Evolutionary conservation across 2,113 vertebrate species (phyloP).

Genomic region (Eulemur rufifrons): DNA sequence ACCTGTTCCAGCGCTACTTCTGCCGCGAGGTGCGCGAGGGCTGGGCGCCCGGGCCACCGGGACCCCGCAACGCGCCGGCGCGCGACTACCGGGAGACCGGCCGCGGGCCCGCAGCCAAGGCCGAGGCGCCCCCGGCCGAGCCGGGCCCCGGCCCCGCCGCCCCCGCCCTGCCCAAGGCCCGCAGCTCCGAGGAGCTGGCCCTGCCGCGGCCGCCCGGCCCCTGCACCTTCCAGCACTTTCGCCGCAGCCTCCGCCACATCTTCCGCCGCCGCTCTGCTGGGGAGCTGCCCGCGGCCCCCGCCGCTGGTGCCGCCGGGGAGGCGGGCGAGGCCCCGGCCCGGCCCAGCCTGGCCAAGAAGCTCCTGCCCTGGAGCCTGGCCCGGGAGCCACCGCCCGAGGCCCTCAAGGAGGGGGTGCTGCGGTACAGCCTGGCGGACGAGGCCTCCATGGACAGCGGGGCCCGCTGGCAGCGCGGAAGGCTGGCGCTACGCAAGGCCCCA

Average conservation of each 20-base stretch:
- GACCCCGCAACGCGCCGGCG: slow-evolving; percentile 33
- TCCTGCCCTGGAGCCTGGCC: slow-evolving; percentile 85
- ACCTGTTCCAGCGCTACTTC: slow-evolving; percentile 97
- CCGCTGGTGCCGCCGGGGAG: slow-evolving; percentile 65
- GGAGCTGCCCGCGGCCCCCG: slow-evolving; percentile 45
- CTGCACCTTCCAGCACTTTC: slow-evolving; percentile 90
- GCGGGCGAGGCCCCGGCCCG: slow-evolving; percentile 64
- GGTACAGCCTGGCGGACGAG: slow-evolving; percentile 94
- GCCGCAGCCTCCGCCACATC: slow-evolving; percentile 87
- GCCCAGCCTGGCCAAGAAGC: slow-evolving; percentile 79
- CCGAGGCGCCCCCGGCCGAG: slow-evolving; percentile 75
- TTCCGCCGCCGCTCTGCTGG: slow-evolving; percentile 88
- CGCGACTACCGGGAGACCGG: slow-evolving; percentile 94
- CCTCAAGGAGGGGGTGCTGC: slow-evolving; percentile 92
- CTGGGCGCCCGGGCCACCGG: slow-evolving; percentile 77
- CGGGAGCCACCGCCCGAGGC: slow-evolving; percentile 84
- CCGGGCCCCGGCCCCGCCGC: slow-evolving; percentile 69
- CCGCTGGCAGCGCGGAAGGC: slow-evolving; percentile 92
- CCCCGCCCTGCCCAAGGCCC: slow-evolving; percentile 80
- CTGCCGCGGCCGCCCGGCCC: slow-evolving; percentile 79
- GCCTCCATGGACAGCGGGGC: slow-evolving; percentile 91
- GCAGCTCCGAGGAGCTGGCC: slow-evolving; percentile 89
- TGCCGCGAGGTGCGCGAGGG: slow-evolving; percentile 92
- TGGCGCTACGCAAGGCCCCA: slow-evolving; percentile 89
- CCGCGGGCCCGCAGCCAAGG: slow-evolving; percentile 79